Base-by-base conservation (phyloP, 2,888 invertebrate genomes). In the Plebejus melissa region DNA sequence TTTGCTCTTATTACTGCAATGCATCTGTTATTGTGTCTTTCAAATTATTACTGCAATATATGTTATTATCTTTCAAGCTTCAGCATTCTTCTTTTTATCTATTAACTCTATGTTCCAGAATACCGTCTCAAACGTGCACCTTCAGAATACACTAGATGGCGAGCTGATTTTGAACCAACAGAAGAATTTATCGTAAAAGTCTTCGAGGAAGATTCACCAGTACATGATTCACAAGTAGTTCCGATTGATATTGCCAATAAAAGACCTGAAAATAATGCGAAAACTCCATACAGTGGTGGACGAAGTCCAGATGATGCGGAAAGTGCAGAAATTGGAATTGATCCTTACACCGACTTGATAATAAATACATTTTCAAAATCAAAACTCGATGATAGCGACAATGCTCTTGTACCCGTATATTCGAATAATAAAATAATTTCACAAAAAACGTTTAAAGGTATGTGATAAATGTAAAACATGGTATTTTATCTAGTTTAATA, bases 121-220 rank as follows among this genome's bases (percentile, higher is more conserved):
- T 81, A 85, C 77, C 88, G 93, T 28, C 82, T 84, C 60, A 93
- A 91, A 84, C 87, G 93, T 79, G 86, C 88, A 54, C 79, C 80
- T 7, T 76, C 79, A 76, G 90, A 92, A 76, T 93, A 93, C 74
- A 93, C 90, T 16, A 85, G 93, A 79, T 93, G 93, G 93, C 83
- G 82, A 76, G 82, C 85, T 46, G 88, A 87, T 79, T 76, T 82
- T 78, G 86, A 85, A 75, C 85, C 87, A 1, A 86, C 89, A 70
- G 84, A 84, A 76, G 89, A 91, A 79, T 93, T 93, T 78, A 82
- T 93, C 78, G 91, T 93, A n/a, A 90, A 93, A 83, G 88, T 93
- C 78, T 86, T 91, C 76, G 93, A 93, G 77, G 93, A 93, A 57
- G 90, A 90, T 50, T 79, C 87, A 74, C 84, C 87, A 57, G 75